phyloP scores from a whole-genome alignment of 2,888 invertebrate species.

The Patella pellucida region DNA sequence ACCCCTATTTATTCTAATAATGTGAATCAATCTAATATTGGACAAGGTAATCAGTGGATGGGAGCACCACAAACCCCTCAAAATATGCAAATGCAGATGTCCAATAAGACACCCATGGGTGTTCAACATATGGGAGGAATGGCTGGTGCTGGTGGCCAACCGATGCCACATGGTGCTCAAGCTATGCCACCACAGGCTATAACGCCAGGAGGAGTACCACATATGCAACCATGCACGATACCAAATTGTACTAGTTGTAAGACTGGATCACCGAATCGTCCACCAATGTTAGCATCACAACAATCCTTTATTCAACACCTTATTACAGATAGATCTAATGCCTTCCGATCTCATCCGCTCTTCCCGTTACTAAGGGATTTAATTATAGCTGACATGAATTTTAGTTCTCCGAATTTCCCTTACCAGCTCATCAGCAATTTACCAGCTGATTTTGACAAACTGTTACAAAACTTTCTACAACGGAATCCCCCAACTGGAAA shows the following conservation, averaged over 20 bases:
- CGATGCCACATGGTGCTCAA: constrained; percentile 10
- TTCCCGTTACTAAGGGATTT: constrained; percentile 69
- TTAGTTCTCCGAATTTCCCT: constrained; percentile 66
- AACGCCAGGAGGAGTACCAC: constrained; percentile 14
- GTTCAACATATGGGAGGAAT: constrained; percentile 18
- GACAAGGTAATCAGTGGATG: constrained; percentile 12
- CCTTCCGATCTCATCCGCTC: constrained; percentile 69
- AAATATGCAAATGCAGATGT: constrained; percentile 32
- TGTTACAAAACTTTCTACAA: constrained; percentile 68
- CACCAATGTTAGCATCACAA: constrained; percentile 62
- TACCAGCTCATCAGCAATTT: constrained; percentile 67
- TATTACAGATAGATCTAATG: constrained; percentile 65
- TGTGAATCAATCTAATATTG: constrained; percentile 11
- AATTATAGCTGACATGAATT: constrained; percentile 71
- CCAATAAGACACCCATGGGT: neutral
- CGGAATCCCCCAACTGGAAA: constrained; percentile 65
- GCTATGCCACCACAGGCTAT: constrained; percentile 12
- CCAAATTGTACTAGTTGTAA: constrained; percentile 61
- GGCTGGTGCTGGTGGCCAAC: constrained; percentile 14
- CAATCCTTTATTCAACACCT: constrained; percentile 68
- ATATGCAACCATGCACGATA: constrained; percentile 42
- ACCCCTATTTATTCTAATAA: constrained; percentile 12
- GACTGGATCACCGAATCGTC: constrained; percentile 47
- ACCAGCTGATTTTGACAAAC: constrained; percentile 67
- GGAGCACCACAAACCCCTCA: constrained; percentile 18